Percentiles rank a stretch among this genome's conserved stretches.
Evolutionary conservation across 2,797 vertebrate genomes (phyloP).

Genomic region (Remorina albescens): DNA sequence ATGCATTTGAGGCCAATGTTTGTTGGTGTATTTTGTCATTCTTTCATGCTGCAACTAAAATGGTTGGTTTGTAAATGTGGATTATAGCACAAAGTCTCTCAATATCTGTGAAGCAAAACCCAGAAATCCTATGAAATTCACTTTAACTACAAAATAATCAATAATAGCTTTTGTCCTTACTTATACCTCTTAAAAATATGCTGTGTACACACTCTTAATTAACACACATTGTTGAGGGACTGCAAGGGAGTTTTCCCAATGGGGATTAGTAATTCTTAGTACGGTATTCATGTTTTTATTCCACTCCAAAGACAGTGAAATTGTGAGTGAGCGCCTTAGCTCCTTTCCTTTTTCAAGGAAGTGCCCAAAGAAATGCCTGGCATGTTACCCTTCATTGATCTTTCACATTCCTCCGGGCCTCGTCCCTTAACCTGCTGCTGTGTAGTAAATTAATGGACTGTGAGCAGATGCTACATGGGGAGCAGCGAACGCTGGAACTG

Average conservation of each 20-base stretch:
- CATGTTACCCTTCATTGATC: conserved; percentile 51
- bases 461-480: conserved; percentile 24
- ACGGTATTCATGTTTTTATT: conserved; percentile 36
- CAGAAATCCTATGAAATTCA: not conserved
- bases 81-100: not conserved
- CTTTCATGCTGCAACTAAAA: not conserved
- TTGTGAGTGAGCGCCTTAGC: conserved; percentile 23
- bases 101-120: not conserved
- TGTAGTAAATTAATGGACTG: conserved; percentile 48
- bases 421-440: conserved; percentile 21
- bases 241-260: conserved; percentile 1
- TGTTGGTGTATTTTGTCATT: not conserved
- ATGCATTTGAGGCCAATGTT: no score
- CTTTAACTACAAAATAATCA: not conserved
- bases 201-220: no score
- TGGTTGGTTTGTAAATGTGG: not conserved
- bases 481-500: conserved; percentile 24
- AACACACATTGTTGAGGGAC: not conserved
- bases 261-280: conserved; percentile 25
- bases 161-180: not conserved
- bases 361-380: conserved; percentile 48
- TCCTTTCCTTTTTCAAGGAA: conserved; percentile 45
- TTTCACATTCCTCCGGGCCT: conserved; percentile 48
- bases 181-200: not conserved
- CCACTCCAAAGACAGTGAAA: conserved; percentile 23